These are phyloP conservation scores for Luperina testacea DNA, from an alignment of 2,888 invertebrate species.

Conservation along the genomic window DNA sequence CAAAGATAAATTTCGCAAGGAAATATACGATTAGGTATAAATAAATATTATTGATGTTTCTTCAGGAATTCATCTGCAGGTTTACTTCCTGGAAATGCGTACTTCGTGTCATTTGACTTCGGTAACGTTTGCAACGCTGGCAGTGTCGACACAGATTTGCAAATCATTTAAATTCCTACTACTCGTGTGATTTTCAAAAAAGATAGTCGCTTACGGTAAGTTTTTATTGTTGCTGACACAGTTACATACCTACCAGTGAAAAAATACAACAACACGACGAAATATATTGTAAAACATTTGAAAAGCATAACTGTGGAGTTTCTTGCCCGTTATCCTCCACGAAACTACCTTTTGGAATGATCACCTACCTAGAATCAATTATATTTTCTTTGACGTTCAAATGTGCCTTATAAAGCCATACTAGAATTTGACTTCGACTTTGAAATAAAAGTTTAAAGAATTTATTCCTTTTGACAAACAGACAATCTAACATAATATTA, in stretches of 20 bases:
- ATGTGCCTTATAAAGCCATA: background rate
- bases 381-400: background rate
- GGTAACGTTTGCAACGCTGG: conserved; percentile 9
- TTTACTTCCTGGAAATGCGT: conserved; percentile 24
- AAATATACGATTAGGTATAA: conserved; percentile 5
- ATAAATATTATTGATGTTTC: conserved; percentile 22
- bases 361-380: background rate
- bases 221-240: conserved; percentile 16
- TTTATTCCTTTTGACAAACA: background rate
- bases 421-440: background rate
- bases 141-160: background rate
- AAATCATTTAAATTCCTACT: background rate
- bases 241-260: background rate
- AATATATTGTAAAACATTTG: background rate
- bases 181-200: conserved; percentile 3
- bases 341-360: background rate
- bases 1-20: conserved; percentile 41
- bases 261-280: background rate
- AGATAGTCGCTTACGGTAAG: conserved; percentile 20
- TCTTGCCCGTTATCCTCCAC: background rate
- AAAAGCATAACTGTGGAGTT: background rate
- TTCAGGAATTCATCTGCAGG: conserved; percentile 14
- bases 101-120: conserved; percentile 6
- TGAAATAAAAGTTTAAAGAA: background rate
- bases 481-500: background rate